Percentiles rank a stretch among this genome's conserved stretches.
Conservation (phyloP, 1,140 invertebrate species). For the Pissodes strobi region DNA sequence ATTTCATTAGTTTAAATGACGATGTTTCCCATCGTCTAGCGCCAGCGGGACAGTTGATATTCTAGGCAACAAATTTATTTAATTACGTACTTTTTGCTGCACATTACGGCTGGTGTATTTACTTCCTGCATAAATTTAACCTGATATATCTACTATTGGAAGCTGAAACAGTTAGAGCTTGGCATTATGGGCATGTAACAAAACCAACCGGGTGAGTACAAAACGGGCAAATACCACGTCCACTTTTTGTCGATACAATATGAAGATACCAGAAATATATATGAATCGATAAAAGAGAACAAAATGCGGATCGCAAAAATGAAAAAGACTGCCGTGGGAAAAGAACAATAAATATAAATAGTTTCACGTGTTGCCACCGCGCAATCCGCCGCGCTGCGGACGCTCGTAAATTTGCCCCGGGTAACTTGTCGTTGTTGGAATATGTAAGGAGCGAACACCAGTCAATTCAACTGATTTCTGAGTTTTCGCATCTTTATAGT, state of each 20-base stretch:
- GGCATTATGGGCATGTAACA: too few species aligned
- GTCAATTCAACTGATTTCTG: conserved; percentile 19
- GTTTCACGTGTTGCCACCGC: conserved; percentile 42
- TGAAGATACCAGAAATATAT: conserved; percentile 10
- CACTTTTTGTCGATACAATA: conserved; percentile 3
- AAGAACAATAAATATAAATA: conserved; percentile 42
- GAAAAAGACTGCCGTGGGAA: conserved; percentile 32
- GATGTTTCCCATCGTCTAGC: too few species aligned
- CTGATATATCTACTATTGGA: too few species aligned
- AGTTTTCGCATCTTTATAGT: too few species aligned
- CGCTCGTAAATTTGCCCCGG: conserved; percentile 26
- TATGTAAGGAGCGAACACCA: neutral
- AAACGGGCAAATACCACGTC: neutral
- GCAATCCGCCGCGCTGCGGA: conserved; percentile 25
- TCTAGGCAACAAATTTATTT: too few species aligned
- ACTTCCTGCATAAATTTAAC: too few species aligned
- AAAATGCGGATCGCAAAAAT: conserved; percentile 3
- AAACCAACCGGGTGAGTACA: too few species aligned
- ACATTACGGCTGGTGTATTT: too few species aligned
- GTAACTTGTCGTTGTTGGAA: conserved; percentile 28
- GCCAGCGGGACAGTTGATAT: too few species aligned
- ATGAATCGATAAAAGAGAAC: conserved; percentile 9
- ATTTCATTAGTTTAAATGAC: too few species aligned
- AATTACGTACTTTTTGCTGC: too few species aligned
- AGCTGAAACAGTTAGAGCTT: too few species aligned